phyloP scores from a whole-genome alignment of 2,113 vertebrate genomes.

The Lasiurus borealis region DNA sequence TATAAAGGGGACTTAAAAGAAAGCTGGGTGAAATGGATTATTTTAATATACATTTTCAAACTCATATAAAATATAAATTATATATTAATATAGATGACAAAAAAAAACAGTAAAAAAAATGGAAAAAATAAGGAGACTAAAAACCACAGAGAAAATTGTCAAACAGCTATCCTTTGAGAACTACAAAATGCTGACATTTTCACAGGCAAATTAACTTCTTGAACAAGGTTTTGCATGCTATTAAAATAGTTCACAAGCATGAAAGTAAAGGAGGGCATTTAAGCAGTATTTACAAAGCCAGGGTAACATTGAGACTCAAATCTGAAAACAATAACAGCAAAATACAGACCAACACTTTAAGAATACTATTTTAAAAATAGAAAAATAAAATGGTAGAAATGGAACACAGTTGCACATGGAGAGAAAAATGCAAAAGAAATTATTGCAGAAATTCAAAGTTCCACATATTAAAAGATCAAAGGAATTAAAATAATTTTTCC shows the following conservation, averaged over 20 bases:
- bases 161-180: not conserved
- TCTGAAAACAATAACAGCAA: not conserved
- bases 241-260: not conserved
- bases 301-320: not conserved
- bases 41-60: not conserved
- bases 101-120: not conserved
- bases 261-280: not conserved
- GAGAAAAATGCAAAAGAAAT: not conserved
- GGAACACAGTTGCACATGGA: not conserved
- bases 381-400: not conserved
- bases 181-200: not conserved
- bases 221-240: not conserved
- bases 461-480: slow-evolving; percentile 2
- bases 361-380: not conserved
- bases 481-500: not conserved
- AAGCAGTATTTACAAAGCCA: not conserved
- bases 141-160: not conserved
- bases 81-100: not conserved
- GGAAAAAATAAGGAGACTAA: not conserved
- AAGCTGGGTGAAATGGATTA: not conserved
- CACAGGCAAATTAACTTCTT: not conserved
- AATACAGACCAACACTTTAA: not conserved
- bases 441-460: not conserved
- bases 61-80: not conserved
- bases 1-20: not conserved